Evolutionary conservation across 1,140 invertebrate species (phyloP).

Genomic region (Cyphomyrmex costatus): DNA sequence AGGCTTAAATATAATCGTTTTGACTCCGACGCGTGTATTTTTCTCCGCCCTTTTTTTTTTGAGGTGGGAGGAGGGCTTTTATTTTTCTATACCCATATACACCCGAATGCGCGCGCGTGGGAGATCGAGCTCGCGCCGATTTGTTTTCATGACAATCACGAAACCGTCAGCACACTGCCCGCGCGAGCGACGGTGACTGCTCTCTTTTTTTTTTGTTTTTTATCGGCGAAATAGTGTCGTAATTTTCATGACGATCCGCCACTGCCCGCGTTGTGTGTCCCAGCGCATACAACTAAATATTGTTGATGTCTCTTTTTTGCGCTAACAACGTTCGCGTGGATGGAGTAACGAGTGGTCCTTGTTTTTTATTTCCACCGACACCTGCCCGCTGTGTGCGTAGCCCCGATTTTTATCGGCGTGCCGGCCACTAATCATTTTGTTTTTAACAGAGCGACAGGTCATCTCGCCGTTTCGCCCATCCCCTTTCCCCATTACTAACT

Average conservation of each 20-base stretch:
- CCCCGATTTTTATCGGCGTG: conserved; percentile 69
- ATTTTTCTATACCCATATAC: conserved; percentile 44
- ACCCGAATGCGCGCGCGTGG: not conserved
- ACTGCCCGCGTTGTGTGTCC: conserved; percentile 35
- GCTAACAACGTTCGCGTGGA: conserved; percentile 71
- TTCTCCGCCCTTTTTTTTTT: conserved; percentile 41
- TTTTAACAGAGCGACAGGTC: conserved; percentile 56
- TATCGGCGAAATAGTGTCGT: conserved; percentile 66
- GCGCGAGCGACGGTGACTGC: conserved; percentile 23
- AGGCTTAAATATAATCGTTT: conserved; percentile 64
- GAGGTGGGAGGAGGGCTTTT: conserved; percentile 37
- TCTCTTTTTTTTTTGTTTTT: conserved; percentile 53
- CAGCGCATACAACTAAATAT: conserved; percentile 70
- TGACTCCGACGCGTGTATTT: conserved; percentile 37
- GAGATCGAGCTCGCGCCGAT: conserved; percentile 56
- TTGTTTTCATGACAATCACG: conserved; percentile 67
- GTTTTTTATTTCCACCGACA: conserved; percentile 72
- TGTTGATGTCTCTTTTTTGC: conserved; percentile 68
- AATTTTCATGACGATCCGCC: conserved; percentile 72
- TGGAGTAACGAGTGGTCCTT: conserved; percentile 66
- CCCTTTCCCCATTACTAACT: conserved; percentile 5
- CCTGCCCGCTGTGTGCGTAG: conserved; percentile 45
- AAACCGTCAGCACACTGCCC: conserved; percentile 55
- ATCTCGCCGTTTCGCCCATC: conserved; percentile 30
- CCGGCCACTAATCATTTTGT: conserved; percentile 59